Conservation (phyloP, 1,140 invertebrate species). For the Argopecten irradians region DNA sequence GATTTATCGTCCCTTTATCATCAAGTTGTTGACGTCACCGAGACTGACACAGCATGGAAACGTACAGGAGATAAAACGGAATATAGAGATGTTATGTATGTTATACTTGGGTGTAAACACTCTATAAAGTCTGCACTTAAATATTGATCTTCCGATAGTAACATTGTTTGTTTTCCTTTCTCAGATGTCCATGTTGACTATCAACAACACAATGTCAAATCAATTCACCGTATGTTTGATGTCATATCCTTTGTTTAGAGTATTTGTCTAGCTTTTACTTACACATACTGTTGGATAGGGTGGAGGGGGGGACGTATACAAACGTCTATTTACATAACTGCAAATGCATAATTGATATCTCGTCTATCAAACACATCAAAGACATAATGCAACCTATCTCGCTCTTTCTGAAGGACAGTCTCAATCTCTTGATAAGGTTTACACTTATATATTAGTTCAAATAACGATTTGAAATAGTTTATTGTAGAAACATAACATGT, state of each 20-base stretch:
- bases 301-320: too few relatives aligned
- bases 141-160: neutral
- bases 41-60: neutral
- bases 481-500: too few relatives aligned
- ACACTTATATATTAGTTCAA: too few relatives aligned
- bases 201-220: neutral
- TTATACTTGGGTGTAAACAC: neutral
- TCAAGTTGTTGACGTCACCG: too few relatives aligned
- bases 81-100: neutral
- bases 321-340: too few relatives aligned
- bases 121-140: neutral
- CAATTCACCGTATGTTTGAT: neutral
- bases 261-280: neutral
- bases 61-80: neutral
- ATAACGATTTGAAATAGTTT: too few relatives aligned
- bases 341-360: neutral
- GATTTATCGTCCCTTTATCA: too few relatives aligned
- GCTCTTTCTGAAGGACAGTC: too few relatives aligned
- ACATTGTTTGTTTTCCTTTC: neutral
- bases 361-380: neutral
- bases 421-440: too few relatives aligned
- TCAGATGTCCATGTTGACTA: neutral
- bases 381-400: neutral
- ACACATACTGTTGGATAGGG: neutral
- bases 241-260: neutral